Conservation (phyloP, 2,888 invertebrate genomes). For the Brachyopa scutellaris region DNA sequence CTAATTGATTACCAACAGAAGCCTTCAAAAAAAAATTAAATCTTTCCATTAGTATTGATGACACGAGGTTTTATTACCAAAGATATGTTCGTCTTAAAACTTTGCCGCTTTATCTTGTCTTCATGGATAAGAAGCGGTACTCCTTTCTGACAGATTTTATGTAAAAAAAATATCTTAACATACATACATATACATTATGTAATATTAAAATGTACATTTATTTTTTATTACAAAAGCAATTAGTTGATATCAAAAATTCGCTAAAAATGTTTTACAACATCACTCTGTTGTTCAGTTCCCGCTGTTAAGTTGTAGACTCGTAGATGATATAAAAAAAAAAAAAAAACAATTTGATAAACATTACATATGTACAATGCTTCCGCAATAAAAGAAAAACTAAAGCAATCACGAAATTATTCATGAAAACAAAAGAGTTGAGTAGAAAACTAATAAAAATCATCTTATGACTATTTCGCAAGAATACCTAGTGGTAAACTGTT, state of each 20-base stretch:
- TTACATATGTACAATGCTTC: no score
- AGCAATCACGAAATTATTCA: no score
- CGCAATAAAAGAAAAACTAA: no score
- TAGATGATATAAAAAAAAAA: no score
- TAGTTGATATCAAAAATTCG: not conserved
- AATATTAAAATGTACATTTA: no score
- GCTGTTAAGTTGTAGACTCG: no score
- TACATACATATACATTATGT: no score
- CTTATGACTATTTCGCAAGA: not conserved
- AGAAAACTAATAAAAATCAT: conserved; percentile 2
- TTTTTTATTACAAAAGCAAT: not conserved
- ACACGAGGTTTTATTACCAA: conserved; percentile 4
- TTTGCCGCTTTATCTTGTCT: no score
- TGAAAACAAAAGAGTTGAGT: conserved; percentile 48
- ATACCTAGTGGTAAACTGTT: not conserved
- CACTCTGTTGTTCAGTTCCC: not conserved
- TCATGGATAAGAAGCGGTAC: no score
- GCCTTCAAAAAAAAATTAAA: not conserved
- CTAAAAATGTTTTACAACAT: not conserved
- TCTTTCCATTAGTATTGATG: conserved; percentile 11
- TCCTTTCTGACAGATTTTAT: not conserved
- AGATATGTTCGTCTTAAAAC: not conserved
- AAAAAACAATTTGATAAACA: no score
- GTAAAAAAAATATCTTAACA: not conserved
- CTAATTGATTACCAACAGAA: conserved; percentile 6